These are phyloP conservation scores for Aythya baeri DNA, from an alignment of 2,113 vertebrate genomes.

Conservation along the genomic window DNA sequence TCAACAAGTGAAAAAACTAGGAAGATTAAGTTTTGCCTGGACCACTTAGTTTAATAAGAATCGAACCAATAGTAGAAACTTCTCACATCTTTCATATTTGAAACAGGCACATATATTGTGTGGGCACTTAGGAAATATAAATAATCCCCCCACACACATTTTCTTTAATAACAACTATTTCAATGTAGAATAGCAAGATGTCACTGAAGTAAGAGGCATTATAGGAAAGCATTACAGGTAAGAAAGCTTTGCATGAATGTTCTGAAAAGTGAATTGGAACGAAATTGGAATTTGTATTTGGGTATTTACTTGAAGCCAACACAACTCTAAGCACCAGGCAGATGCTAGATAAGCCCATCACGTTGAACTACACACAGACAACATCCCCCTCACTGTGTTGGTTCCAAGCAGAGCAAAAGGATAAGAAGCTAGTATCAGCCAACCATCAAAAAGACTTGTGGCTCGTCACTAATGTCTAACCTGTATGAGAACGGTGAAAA, in stretches of 20 bases:
- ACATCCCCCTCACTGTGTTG: background rate
- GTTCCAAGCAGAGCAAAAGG: background rate
- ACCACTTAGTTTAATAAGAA: background rate
- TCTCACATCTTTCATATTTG: background rate
- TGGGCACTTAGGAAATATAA: background rate
- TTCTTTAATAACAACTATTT: background rate
- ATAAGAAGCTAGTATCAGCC: background rate
- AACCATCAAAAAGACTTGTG: background rate
- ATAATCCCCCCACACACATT: background rate
- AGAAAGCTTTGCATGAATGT: background rate
- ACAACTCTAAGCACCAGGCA: background rate
- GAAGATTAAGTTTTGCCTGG: background rate
- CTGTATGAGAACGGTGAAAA: background rate
- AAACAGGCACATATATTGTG: background rate
- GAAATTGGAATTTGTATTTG: background rate
- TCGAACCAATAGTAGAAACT: background rate
- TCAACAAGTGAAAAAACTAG: constrained; percentile 21
- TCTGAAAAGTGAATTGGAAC: background rate
- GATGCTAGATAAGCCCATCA: background rate
- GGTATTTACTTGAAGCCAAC: background rate
- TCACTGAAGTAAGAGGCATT: background rate
- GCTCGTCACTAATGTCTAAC: background rate
- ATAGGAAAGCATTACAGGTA: background rate
- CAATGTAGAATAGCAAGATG: background rate
- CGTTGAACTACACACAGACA: background rate